Percentiles rank a stretch among this genome's conserved stretches.
phyloP scores from a whole-genome alignment of 2,113 vertebrate species.

The Varanus komodoensis region DNA sequence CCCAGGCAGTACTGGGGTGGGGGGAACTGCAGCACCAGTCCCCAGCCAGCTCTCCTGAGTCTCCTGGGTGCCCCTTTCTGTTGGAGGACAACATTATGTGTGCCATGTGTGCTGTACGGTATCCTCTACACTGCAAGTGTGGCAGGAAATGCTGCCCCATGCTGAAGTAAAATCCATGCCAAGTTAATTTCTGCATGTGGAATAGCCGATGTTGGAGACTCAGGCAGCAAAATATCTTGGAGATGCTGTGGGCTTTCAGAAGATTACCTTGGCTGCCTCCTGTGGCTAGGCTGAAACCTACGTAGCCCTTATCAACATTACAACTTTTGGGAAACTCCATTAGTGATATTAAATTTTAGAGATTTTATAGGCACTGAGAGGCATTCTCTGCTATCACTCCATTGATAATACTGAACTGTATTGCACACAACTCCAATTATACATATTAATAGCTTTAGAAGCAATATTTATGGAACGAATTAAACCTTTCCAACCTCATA shows the following conservation, averaged over 20 bases:
- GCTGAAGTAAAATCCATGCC: too few species aligned
- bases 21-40: too few species aligned
- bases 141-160: too few species aligned
- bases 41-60: too few species aligned
- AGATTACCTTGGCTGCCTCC: neutral
- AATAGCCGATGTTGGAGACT: neutral
- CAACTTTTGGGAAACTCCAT: neutral
- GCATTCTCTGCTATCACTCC: fast-evolving
- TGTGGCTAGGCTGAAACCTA: neutral
- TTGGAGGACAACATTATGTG: too few species aligned
- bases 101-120: too few species aligned
- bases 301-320: fast-evolving
- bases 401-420: neutral
- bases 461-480: neutral
- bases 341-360: neutral
- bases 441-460: neutral
- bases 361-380: neutral
- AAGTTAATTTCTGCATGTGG: neutral
- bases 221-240: neutral
- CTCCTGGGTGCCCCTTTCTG: too few species aligned
- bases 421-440: neutral
- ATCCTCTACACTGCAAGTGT: too few species aligned
- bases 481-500: neutral
- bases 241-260: too few species aligned
- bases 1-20: too few species aligned